Evolutionary conservation across 2,888 invertebrate genomes (phyloP).

Genomic region (Nymphalis polychloros): DNA sequence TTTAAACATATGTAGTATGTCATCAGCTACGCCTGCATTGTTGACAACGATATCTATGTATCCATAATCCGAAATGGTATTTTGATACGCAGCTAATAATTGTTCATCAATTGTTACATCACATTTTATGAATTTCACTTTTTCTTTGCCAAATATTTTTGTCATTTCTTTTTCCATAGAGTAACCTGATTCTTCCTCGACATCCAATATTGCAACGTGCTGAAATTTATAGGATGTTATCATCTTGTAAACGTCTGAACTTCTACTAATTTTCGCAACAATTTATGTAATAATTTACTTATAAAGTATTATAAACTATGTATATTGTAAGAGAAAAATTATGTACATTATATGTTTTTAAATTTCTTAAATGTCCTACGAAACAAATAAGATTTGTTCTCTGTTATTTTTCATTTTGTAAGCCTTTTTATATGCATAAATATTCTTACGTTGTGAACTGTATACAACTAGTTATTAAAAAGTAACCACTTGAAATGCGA

Average conservation of each 20-base stretch:
- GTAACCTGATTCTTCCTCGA: constrained; percentile 56
- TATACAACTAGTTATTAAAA: too few species aligned
- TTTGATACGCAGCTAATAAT: constrained; percentile 54
- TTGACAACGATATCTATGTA: constrained; percentile 65
- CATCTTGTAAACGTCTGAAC: too few species aligned
- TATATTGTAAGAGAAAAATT: too few species aligned
- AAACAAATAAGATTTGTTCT: background rate
- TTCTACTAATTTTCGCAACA: too few species aligned
- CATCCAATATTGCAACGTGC: constrained; percentile 67
- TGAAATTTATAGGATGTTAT: constrained; percentile 41
- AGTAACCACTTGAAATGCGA: too few species aligned
- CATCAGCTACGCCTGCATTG: constrained; percentile 58
- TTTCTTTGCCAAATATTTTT: constrained; percentile 58
- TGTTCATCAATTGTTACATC: constrained; percentile 62
- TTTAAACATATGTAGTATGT: constrained; percentile 47
- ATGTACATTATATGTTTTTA: too few species aligned
- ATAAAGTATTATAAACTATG: too few species aligned
- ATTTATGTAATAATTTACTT: too few species aligned
- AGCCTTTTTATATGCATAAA: too few species aligned
- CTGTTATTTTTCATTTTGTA: too few species aligned
- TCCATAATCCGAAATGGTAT: constrained; percentile 59
- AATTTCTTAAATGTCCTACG: too few species aligned
- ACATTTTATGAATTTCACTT: constrained; percentile 68
- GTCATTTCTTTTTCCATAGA: constrained; percentile 55
- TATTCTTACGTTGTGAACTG: background rate